Base-by-base conservation (phyloP, 2,113 vertebrate genomes). In the Lates calcarifer region DNA sequence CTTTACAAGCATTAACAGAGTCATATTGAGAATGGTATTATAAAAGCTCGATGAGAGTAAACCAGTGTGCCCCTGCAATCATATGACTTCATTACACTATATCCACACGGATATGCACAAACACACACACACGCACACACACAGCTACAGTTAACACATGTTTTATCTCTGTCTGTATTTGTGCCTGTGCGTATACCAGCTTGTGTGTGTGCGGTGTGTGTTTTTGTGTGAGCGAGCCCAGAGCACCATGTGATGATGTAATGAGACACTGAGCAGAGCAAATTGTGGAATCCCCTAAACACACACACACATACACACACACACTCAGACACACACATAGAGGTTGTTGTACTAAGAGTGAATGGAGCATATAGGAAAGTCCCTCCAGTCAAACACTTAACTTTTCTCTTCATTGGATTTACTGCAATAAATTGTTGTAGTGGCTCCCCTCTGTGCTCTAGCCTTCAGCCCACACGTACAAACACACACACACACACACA, bases 241-340 rank as follows among this genome's bases (percentile, higher is more conserved):
- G 68, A 87, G 69, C 73, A 33, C 53, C 72, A 65, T 83, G 70
- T 68, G 71, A 86, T 86, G 85, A 92, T 87, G 85, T 89, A 87
- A 90, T 62, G 61, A 83, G 70, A 81, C 29, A 74, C 74, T 66
- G 66, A 82, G 68, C 78, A 45, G 79, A 80, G 62, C 64, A 63
- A 83, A 80, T 47, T 58, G 68, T 15, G 79, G 85, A 88, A 85
- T 90, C 79, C 85, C 87, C 85, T 70, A 51, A 76, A 75, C 51
- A 67, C 53, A 64, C 37, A 45, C 67, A 61, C 26, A 75, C 71
- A 67, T 51, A 60, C 63, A 68, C 35, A 28, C 35, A 64, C 33
- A 56, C 53, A 43, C 53, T 15, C 28, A 14, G 10, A 70, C 28
- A 51, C 15, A 70, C 41, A 62, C 43, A 79, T 15, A 66, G 53